Evolutionary conservation across 2,113 vertebrate genomes (phyloP).

Genomic region (Sylvilagus bachmani): DNA sequence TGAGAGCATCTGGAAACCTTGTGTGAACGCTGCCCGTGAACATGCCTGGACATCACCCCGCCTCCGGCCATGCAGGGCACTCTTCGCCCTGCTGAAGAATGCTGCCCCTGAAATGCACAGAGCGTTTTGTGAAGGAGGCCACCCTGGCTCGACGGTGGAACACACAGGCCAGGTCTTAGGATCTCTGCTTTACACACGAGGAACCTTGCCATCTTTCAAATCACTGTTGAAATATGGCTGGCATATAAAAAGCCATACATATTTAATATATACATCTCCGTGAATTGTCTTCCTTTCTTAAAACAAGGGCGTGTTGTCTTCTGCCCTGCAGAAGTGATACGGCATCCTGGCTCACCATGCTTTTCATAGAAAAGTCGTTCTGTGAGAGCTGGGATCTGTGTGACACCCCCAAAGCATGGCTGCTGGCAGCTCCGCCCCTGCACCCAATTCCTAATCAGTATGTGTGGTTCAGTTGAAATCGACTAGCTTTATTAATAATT

Average conservation of each 20-base stretch:
- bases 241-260: background rate
- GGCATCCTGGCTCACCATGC: background rate
- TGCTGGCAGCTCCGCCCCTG: background rate
- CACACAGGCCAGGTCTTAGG: background rate
- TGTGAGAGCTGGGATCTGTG: background rate
- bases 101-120: background rate
- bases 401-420: background rate
- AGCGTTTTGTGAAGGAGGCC: background rate
- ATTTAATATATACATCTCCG: background rate
- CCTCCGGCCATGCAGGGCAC: background rate
- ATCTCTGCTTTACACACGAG: background rate
- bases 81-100: background rate
- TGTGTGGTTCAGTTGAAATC: background rate
- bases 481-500: no score
- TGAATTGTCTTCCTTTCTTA: background rate
- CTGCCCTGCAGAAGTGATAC: background rate
- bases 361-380: background rate
- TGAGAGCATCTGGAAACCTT: background rate
- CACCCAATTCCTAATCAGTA: constrained; percentile 11
- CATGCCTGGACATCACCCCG: background rate
- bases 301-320: background rate
- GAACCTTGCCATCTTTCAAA: background rate
- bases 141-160: background rate
- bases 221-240: background rate
- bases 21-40: background rate